Evolutionary conservation across 2,797 vertebrate genomes (phyloP), one percentile per base, ranked within the genome.

Genomic region (Hydrolagus colliei): DNA sequence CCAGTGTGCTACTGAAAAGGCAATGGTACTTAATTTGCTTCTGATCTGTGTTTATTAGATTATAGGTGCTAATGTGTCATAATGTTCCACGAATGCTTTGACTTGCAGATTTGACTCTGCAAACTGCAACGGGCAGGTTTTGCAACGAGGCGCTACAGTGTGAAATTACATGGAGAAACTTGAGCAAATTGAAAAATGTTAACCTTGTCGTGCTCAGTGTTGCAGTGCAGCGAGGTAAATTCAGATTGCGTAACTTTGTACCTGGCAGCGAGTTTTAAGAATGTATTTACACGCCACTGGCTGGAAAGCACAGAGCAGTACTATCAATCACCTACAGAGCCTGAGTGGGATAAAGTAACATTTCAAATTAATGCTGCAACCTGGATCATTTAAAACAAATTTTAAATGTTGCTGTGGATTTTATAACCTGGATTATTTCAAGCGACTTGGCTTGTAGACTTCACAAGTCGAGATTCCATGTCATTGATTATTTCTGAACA

Each of bases 141-240:
- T 63, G 76, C 22, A 52, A 27, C 63, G 20, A 22, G 76, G 5
- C 52, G 76, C 20, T 76, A 0, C 41, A n/a, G 41, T 59, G 11
- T 76, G n/a, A 14, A 79, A 79, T 63, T 63, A 79, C 10, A 12
- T 16, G 14, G 76, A 79, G 61, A 27, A 27, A 62, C 4, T 27
- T 18, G 12, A 79, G 59, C 18, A 20, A 62, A 62, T 27, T 63
- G 61, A 22, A 79, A 79, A 63, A 79, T 63, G 20, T 62, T 61
- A n/a, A 10, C n/a, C 76, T 27, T 62, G 76, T 79, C 76, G 63
- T 79, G 61, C 63, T 79, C 75, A 77, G 10, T 61, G 52, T 20
- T 59, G 18, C 52, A 52, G 20, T 8, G 9, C 61, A 63, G 61
- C 20, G 61, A 63, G 4, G 4, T 35, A 63, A 20, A 12, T 14